Base-by-base conservation (phyloP, 2,888 invertebrate genomes). In the Ecliptopera silaceata region DNA sequence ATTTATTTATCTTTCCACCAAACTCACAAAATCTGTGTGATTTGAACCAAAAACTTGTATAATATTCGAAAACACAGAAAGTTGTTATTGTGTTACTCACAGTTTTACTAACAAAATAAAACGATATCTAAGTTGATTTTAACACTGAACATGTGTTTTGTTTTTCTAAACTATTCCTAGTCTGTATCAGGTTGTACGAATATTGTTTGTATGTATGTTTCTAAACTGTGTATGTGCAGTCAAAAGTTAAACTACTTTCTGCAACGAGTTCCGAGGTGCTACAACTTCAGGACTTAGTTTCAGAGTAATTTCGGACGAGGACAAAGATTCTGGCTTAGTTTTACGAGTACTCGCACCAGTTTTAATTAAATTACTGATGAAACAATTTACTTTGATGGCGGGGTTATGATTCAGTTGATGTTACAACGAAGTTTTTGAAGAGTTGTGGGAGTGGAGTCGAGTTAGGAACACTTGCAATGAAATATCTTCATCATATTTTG, bases 311-410 rank as follows among this genome's bases (percentile, higher is more conserved):
- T 75, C 63, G 65, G 68, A 70, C 67, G 76, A 48, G 38, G 39
- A 77, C 79, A 77, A 79, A 80, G 80, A 81, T 80, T 80, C 75
- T 61, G 71, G 68, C 69, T 75, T 77, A 77, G 75, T 80, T 82
- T 80, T 80, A 82, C 75, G 77, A 77, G 69, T 77, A 75, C 75
- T 77, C 72, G 74, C 69, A 71, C 72, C 74, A 78, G 79, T 78
- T 81, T 80, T 81, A 80, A 82, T 81, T 75, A 79, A 82, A 81
- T 77, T 75, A 69, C 72, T 69, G 70, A 72, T 70, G 70, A 71
- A 76, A 77, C 71, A 73, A 74, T 77, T 76, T 65, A 67, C 67
- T 70, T 63, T 65, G 60, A 66, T 60, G 61, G 50, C 44, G 62
- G 66, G 62, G 65, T 63, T 69, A 61, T 59, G 56, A 59, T 59